phyloP scores from a whole-genome alignment of 2,888 invertebrate genomes.

The Alloplasta piceator region DNA sequence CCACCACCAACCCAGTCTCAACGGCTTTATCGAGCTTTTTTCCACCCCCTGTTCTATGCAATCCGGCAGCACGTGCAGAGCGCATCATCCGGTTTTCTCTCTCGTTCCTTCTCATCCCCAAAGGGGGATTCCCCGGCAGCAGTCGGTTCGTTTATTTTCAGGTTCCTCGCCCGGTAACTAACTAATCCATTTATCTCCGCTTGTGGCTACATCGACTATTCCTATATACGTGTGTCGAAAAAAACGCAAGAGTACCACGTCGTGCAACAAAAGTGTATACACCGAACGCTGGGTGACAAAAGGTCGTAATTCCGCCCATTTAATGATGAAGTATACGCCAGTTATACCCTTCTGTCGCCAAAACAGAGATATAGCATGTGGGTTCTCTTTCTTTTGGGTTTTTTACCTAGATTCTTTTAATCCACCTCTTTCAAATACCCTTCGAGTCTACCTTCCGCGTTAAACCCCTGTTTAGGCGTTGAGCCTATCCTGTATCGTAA shows the following conservation, averaged over 20 bases:
- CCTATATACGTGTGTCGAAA: neutral
- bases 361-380: neutral
- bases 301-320: too few relatives aligned
- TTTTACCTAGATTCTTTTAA: neutral
- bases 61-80: constrained; percentile 42
- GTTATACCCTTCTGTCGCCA: neutral
- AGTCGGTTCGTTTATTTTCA: constrained; percentile 66
- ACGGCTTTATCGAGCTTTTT: constrained; percentile 39
- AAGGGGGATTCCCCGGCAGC: constrained; percentile 35
- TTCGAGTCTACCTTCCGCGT: constrained; percentile 34
- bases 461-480: constrained; percentile 51
- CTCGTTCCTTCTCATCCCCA: constrained; percentile 39
- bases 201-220: constrained; percentile 38
- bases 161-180: constrained; percentile 68
- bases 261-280: neutral
- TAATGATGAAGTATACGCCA: too few relatives aligned
- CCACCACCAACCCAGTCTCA: constrained; percentile 29
- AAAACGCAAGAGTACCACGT: neutral
- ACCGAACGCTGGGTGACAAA: neutral
- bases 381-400: constrained; percentile 7
- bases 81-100: constrained; percentile 17
- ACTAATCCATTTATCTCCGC: constrained; percentile 78
- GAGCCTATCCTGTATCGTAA: constrained; percentile 42
- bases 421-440: constrained; percentile 23
- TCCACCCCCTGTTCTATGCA: constrained; percentile 30